Base-by-base conservation (phyloP, 1,140 invertebrate genomes). In the Bombus haemorrhoidalis region DNA sequence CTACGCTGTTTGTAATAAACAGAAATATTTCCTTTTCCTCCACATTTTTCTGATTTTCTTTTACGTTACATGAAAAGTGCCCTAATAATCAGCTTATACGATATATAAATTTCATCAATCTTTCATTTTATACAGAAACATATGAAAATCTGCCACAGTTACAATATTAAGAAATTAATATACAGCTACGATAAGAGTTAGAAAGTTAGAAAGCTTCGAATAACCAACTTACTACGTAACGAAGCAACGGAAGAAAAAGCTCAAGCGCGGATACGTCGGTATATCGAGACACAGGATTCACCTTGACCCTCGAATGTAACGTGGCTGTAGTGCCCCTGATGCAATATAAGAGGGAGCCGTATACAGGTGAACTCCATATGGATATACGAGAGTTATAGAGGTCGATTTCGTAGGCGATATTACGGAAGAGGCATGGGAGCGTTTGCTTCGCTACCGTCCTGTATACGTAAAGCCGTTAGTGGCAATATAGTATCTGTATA, bases 381-480 rank as follows among this genome's bases (percentile, higher is more conserved):
- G 85, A 91, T 91, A 91, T 89, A 91, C 66, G 85, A 79, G 76
- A 85, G 86, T 89, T 89, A 86, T 86, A 86, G 90, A 89, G 91
- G 90, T 93, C 86, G 90, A 87, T 89, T 86, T 83, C 84, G 90
- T 87, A 90, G 87, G 87, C 88, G 86, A 90, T 93, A 93, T 93
- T 92, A 92, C 89, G 89, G 92, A 89, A 91, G 85, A 79, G 68
- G 28, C 28, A 62, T 18, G 10, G 85, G 91, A 91, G 92, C 93
- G 93, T 94, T 91, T 93, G 90, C 89, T 92, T 32, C 91, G 83
- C 88, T 91, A 93, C 86, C 89, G 92, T 79, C 90, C 87, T 94
- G 90, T 92, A 91, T 93, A 85, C 76, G 83, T 93, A 94, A 92
- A 94, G 93, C 94, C 92, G 91, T 94, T 94, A 94, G 92, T 94